Base-by-base conservation (phyloP, 1,140 invertebrate genomes). In the Micrasema longulum region DNA sequence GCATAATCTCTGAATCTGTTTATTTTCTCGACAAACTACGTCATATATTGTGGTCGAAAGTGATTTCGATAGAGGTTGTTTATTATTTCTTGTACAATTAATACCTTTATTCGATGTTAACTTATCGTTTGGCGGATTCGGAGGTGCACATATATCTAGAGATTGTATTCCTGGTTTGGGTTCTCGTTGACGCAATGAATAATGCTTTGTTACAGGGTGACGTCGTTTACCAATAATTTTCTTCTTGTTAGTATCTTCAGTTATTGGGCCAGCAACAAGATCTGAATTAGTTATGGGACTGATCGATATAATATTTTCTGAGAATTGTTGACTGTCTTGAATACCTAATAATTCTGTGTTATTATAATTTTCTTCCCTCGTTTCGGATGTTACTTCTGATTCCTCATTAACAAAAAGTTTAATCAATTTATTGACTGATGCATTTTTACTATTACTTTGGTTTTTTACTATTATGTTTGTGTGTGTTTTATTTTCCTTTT, bases 131-230 rank as follows among this genome's bases (percentile, higher is more conserved):
- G 65, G 53, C 2, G 57, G 57, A 53, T 26, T 66, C 14, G 73
- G 73, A 16, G 73, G 73, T 18, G 66, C 70, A n/a, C 48, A 35
- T 18, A 45, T 50, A 20, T 69, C 65, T 1, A 26, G 50, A 10
- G 70, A 72, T 53, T 64, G 23, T 23, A 69, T 79, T 57, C 80
- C 78, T 41, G 81, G 79, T 26, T 76, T 76, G 18, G 84, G 84
- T 73, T 86, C 84, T 57, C 84, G 78, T 77, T 86, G 84, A 50
- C 84, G 71, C 50, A 86, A 76, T 22, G 83, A 85, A 78, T 86
- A 86, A 77, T 86, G 84, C 76, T 86, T 84, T 72, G 79, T 83
- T 53, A 85, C 80, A 31, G 78, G 78, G 38, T 77, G 75, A 68
- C 78, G 74, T 55, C 67, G 31, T 76, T 83, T 84, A 62, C 78